A percentile compares a stretch with the other conserved stretches of the same genome.
phyloP scores from a whole-genome alignment of 2,888 invertebrate species.

The Oxystoma pomonae region DNA sequence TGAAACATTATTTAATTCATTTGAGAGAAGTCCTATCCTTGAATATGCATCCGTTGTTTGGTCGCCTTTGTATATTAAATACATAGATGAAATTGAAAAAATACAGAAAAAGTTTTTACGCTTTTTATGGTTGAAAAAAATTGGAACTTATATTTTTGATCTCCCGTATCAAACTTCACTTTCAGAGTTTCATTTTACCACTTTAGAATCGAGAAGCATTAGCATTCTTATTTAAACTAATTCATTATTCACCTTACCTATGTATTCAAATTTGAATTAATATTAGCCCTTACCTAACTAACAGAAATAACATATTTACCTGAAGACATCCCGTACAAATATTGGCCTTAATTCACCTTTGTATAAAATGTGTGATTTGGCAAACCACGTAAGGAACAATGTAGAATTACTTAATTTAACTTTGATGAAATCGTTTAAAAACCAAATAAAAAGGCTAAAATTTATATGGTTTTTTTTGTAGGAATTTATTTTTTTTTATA shows the following conservation, averaged over 20 bases:
- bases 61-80: constrained; percentile 4
- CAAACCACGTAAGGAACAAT: background rate
- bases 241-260: background rate
- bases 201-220: background rate
- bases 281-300: background rate
- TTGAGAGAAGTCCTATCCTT: constrained; percentile 4
- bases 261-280: background rate
- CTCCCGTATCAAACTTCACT: background rate
- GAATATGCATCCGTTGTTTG: constrained; percentile 8
- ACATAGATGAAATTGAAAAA: constrained; percentile 8
- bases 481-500: too few species aligned
- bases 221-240: background rate
- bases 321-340: background rate
- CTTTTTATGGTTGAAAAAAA: too few species aligned
- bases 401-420: too few species aligned
- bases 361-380: constrained; percentile 1
- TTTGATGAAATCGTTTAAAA: too few species aligned
- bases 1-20: too few species aligned
- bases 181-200: background rate
- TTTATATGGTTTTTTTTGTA: too few species aligned
- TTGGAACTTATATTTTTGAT: background rate
- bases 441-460: too few species aligned
- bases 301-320: background rate
- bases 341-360: constrained; percentile 1
- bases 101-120: too few species aligned